Conservation (phyloP, 1,140 invertebrate genomes). For the Drosophila ananassae region DNA sequence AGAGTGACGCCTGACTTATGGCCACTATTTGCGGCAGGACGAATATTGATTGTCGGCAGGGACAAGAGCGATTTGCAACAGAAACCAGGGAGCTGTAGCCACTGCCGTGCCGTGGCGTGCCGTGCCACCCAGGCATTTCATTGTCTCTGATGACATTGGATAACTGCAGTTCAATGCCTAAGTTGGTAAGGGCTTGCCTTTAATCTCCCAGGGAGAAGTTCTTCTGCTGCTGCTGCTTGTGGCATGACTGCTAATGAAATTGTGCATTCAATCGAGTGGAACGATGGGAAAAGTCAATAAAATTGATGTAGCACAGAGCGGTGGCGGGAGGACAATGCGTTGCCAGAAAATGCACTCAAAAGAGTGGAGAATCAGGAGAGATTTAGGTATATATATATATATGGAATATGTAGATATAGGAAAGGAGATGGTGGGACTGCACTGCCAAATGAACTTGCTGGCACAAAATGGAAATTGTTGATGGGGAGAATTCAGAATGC, state of each 20-base stretch:
- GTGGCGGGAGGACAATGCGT: constrained; percentile 24
- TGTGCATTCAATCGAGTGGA: constrained; percentile 84
- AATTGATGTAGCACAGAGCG: constrained; percentile 80
- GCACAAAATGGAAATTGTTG: constrained; percentile 62
- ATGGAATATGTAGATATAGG: constrained; percentile 5
- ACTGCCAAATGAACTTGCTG: constrained; percentile 56
- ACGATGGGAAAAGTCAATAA: constrained; percentile 84
- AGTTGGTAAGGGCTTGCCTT: constrained; percentile 18
- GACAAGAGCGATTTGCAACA: constrained; percentile 11
- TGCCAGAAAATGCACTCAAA: constrained; percentile 36
- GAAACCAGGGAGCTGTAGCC: not conserved
- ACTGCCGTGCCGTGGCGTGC: too few relatives aligned
- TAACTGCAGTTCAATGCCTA: constrained; percentile 58
- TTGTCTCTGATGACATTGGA: constrained; percentile 58
- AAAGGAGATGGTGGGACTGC: not conserved
- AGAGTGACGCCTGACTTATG: constrained; percentile 48
- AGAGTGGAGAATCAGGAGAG: not conserved
- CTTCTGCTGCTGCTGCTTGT: constrained; percentile 57
- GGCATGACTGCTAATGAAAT: constrained; percentile 83
- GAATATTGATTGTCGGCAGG: constrained; percentile 46
- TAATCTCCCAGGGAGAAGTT: constrained; percentile 33
- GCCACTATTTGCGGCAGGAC: constrained; percentile 51
- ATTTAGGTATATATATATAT: constrained; percentile 9
- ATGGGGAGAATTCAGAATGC: constrained; percentile 50
- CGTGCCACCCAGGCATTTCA: constrained; percentile 26